Base-by-base conservation (phyloP, 2,797 vertebrate genomes). In the Centropyge bicolor region DNA sequence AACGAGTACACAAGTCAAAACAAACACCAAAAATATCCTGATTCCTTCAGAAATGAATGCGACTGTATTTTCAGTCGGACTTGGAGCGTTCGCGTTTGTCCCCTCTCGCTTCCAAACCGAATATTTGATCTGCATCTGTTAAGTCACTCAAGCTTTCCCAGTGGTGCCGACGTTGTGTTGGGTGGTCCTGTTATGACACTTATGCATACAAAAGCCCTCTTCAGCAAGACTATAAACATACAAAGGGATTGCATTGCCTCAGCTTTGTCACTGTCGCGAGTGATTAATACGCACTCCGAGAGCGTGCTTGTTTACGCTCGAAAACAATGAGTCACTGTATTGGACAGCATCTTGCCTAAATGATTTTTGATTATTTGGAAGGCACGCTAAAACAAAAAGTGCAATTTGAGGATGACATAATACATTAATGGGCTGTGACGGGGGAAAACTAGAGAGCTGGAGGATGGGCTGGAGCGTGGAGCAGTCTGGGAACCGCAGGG, bases 141-240 rank as follows among this genome's bases (percentile, higher is more conserved):
- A 48, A 31, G 54, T 83, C 60, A 46, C 61, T 71, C 54, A 56
- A 19, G 43, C 60, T 66, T 46, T 63, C 60, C 69, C 19, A 36
- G 63, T 62, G 70, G 64, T 1, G 13, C 52, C 76, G 38, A 79
- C 57, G 54, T 65, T 76, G 49, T 48, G 67, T 81, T 88, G 82
- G 84, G 85, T 88, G 80, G 80, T 81, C 83, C 85, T 76, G 74
- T 86, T 87, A 81, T 85, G 88, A 88, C 86, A 83, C 70, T 70
- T 65, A 3, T 3, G 6, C 76, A 85, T 64, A 80, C 71, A 89
- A 76, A 86, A 70, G 64, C 17, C 46, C 48, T 60, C 67, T 80
- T 76, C 69, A 84, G 51, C 65, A 74, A 62, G 22, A 76, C 63
- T 35, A 38, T 72, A 86, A 85, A 85, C 64, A 87, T 43, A 83